Evolutionary conservation across 2,888 invertebrate genomes (phyloP), one percentile per base, ranked within the genome.

Genomic region (Tanypteryx hageni): DNA sequence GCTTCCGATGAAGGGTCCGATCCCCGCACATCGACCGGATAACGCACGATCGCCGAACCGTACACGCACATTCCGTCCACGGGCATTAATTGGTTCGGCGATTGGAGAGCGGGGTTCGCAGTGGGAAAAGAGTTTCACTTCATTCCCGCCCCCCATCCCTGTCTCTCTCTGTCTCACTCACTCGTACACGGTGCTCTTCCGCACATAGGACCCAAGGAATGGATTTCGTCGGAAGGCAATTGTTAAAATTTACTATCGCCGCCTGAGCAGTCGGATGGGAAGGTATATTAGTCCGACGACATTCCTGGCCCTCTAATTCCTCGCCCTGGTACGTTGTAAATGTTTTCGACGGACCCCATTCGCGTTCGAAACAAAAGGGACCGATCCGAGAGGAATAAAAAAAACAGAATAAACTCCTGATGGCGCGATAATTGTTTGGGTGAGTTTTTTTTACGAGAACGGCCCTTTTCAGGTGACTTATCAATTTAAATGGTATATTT

Each of bases 211-310:
- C n/a, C 44, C 31, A 27, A 18, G 56, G 82, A 44, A 82, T n/a
- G 83, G 44, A 44, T 44, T 44, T 44, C 44, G 44, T 44, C 44
- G 83, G 83, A 56, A 83, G 83, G n/a, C 83, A 83, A 83, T 83
- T 57, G 18, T 18, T n/a, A n/a, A 57, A 18, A 83, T 83, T 83
- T 83, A 83, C 83, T 83, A 44, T 57, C 83, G 18, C 14, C 57
- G 18, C 83, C 83, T n/a, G n/a, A 44, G 57, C 18, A 83, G 18
- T 83, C 56, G n/a, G 83, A 83, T 5, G 56, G 56, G 44, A 57
- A 83, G 83, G 44, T 83, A 57, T 83, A 57, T n/a, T 18, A n/a
- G n/a, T 18, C 10, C 18, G 10, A 18, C 83, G 82, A 44, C 82
- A 82, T 56, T 44, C 44, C 44, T 57, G 83, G 16, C 2, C 57